Base-by-base conservation (phyloP, 1,140 invertebrate species). In the Meloidogyne hapla region DNA sequence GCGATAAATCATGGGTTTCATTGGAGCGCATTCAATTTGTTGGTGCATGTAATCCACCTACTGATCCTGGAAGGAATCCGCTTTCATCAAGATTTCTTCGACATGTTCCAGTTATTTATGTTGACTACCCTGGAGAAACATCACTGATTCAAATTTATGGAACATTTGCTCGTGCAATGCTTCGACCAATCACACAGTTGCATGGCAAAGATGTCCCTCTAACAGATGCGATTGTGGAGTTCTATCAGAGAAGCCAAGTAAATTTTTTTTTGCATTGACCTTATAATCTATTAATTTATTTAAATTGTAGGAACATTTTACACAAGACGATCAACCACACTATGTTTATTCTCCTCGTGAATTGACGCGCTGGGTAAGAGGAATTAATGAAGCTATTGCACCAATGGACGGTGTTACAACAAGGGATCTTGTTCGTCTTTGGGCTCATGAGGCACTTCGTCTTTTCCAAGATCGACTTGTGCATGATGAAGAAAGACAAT, bases 301-400 rank as follows among this genome's bases (percentile, higher is more conserved):
- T 66, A 56, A 71, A 83, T 28, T 78, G 65, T 77, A 90, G 90
- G 96, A 98, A 88, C 90, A 92, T 69, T 99, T 99, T 88, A 99
- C 96, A 0, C 96, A 98, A 89, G 97, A 99, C 88, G 98, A 99
- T 94, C 97, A 99, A 88, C 97, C 97, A 1, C 97, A 99, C 88
- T 99, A 99, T 88, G 77, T 78, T 9, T 78, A 78, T 45, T 98
- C 95, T 77, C 97, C 97, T n/a, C 91, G 97, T 88, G 97, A 99
- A 89, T 94, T 99, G 93, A 99, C 97, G 0, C 89, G 97, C 77
- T 99, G 97, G 97, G 96, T 99, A 6, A 90, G 97, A 66, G 97
- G 97, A 76, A 99, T 99, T 77, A 98, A 95, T 88, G 97, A 99
- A 89, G 96, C 96, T 3, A 96, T 99, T 71, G 85, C 90, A 80